Percentiles rank a stretch among this genome's conserved stretches.
These are phyloP conservation scores for Engraulis encrasicolus DNA, from an alignment of 2,113 vertebrate species.

Conservation along the genomic window DNA sequence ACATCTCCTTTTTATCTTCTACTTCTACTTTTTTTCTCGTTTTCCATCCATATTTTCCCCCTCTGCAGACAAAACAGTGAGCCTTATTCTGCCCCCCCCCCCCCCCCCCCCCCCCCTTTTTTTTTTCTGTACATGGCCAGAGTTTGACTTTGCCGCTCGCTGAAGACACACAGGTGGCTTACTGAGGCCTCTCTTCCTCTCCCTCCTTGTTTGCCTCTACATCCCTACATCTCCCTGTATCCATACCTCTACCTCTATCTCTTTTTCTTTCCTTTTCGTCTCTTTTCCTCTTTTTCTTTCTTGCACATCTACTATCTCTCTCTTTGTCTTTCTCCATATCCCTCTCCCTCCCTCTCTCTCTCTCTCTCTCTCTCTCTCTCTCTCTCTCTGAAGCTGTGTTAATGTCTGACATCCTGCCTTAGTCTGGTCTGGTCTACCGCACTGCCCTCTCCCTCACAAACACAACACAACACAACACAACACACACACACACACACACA, in stretches of 20 bases:
- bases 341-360: neutral
- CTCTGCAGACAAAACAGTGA: constrained; percentile 53
- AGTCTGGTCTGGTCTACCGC: constrained; percentile 23
- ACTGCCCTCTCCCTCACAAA: neutral
- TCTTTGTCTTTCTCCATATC: neutral
- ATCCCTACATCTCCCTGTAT: neutral
- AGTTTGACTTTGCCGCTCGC: constrained; percentile 60
- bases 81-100: constrained; percentile 64
- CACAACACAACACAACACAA: neutral
- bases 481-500: neutral
- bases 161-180: constrained; percentile 59
- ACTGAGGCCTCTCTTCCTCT: constrained; percentile 16
- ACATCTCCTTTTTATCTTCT: constrained; percentile 54
- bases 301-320: no score
- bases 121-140: constrained; percentile 73
- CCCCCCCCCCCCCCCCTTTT: constrained; percentile 71
- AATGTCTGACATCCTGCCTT: constrained; percentile 59
- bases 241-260: no score
- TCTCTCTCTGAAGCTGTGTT: constrained; percentile 52
- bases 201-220: neutral
- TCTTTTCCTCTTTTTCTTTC: no score
- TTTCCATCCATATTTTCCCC: constrained; percentile 36
- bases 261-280: no score
- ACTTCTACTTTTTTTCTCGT: constrained; percentile 36
- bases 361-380: neutral